Conservation (phyloP, 2,888 invertebrate genomes). For the Odontomyia ornata region DNA sequence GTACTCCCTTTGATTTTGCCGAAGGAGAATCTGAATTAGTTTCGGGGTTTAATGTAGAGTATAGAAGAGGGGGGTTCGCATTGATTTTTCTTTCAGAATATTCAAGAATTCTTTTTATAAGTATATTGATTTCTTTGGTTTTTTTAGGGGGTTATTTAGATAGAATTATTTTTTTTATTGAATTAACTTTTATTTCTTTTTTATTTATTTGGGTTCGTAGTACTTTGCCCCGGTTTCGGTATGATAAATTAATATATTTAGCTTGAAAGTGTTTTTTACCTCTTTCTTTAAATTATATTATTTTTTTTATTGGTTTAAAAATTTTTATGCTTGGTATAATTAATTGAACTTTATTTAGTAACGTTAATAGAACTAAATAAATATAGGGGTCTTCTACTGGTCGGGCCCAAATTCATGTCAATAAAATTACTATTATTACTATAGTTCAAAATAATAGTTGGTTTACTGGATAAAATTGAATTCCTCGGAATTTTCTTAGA, state of each 20-base stretch:
- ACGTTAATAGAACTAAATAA: conserved; percentile 67
- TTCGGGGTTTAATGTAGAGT: conserved; percentile 82
- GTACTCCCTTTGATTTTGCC: conserved; percentile 81
- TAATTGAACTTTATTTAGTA: conserved; percentile 61
- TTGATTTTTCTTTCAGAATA: conserved; percentile 79
- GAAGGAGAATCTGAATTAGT: conserved; percentile 82
- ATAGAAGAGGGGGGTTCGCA: conserved; percentile 75
- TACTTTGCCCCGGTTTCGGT: conserved; percentile 76
- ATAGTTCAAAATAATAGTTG: conserved; percentile 71
- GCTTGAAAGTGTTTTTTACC: conserved; percentile 74
- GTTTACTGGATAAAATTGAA: conserved; percentile 71
- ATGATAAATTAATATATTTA: conserved; percentile 78
- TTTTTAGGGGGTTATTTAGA: conserved; percentile 68
- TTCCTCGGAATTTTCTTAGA: conserved; percentile 69
- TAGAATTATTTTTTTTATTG: conserved; percentile 69
- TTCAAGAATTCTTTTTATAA: conserved; percentile 75
- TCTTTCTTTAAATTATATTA: conserved; percentile 70
- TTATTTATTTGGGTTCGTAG: conserved; percentile 74
- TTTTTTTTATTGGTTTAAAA: conserved; percentile 66
- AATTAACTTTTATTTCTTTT: conserved; percentile 57
- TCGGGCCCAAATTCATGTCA: conserved; percentile 78
- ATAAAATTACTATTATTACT: conserved; percentile 67
- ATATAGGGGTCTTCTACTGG: conserved; percentile 75
- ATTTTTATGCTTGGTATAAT: conserved; percentile 57
- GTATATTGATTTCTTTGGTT: conserved; percentile 68